phyloP scores from a whole-genome alignment of 2,888 invertebrate species.

The Leucophenga montana region DNA sequence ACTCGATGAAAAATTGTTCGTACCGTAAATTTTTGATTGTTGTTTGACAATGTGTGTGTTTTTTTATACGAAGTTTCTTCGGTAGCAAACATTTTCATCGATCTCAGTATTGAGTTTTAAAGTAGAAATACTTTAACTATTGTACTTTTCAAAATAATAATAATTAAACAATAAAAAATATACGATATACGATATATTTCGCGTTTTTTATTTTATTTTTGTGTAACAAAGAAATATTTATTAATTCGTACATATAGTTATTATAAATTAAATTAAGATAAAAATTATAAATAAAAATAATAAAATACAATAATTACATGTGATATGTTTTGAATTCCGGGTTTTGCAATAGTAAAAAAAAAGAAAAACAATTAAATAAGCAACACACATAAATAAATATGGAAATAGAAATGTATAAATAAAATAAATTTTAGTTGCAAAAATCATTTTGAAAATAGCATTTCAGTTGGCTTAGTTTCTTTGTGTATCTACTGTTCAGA shows the following conservation, averaged over 20 bases:
- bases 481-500: no score
- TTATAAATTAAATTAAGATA: constrained; percentile 38
- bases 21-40: no score
- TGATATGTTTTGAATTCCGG: constrained; percentile 31
- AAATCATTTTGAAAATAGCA: constrained; percentile 19
- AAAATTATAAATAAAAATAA: constrained; percentile 13
- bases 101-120: no score
- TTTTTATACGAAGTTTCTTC: no score
- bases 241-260: neutral
- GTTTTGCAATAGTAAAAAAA: constrained; percentile 20
- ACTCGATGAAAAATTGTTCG: no score
- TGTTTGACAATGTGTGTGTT: no score
- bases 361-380: constrained; percentile 37
- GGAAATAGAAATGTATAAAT: constrained; percentile 36
- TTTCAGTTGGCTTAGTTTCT: neutral
- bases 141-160: neutral
- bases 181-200: constrained; percentile 26
- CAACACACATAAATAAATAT: constrained; percentile 41
- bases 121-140: no score
- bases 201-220: constrained; percentile 25
- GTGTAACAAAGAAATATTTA: constrained; percentile 15
- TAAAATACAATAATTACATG: constrained; percentile 40
- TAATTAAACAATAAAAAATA: neutral
- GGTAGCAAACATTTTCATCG: no score
- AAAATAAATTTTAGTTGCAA: constrained; percentile 32